These are phyloP conservation scores for Lagopus leucura DNA, from an alignment of 2,113 vertebrate species.

Conservation along the genomic window DNA sequence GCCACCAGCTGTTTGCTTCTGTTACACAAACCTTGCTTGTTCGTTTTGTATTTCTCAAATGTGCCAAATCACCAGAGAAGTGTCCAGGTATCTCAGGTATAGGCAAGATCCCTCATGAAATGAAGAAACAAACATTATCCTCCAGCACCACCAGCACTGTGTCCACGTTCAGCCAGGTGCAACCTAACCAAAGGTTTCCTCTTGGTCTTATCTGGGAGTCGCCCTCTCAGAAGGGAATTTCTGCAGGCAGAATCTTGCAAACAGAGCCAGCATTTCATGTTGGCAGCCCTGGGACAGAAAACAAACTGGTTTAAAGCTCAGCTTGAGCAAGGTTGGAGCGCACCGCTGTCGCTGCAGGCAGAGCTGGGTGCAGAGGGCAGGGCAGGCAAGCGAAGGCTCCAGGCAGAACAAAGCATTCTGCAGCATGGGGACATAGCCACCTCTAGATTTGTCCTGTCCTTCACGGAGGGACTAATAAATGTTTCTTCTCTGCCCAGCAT, in stretches of 20 bases:
- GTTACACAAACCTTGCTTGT: background rate
- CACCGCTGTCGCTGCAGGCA: background rate
- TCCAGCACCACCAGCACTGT: background rate
- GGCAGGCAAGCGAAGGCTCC: background rate
- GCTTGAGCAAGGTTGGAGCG: background rate
- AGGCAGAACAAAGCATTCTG: background rate
- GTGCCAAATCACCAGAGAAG: background rate
- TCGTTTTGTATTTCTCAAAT: background rate
- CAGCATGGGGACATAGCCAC: background rate
- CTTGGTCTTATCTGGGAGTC: background rate
- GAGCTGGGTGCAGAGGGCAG: background rate
- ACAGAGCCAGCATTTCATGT: background rate
- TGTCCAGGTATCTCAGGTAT: background rate
- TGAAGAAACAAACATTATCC: background rate
- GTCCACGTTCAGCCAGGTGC: background rate
- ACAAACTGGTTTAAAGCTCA: background rate
- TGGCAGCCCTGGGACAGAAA: background rate
- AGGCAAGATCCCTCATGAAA: background rate
- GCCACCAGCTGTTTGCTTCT: background rate
- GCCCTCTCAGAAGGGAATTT: background rate
- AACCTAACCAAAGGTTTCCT: background rate
- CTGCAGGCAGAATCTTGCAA: background rate
- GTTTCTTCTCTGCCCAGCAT: background rate
- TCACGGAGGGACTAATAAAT: background rate
- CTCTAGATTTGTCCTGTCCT: rapidly evolving